These are phyloP conservation scores for Spinus pinus DNA, from an alignment of 2,797 vertebrate genomes.

Conservation along the genomic window DNA sequence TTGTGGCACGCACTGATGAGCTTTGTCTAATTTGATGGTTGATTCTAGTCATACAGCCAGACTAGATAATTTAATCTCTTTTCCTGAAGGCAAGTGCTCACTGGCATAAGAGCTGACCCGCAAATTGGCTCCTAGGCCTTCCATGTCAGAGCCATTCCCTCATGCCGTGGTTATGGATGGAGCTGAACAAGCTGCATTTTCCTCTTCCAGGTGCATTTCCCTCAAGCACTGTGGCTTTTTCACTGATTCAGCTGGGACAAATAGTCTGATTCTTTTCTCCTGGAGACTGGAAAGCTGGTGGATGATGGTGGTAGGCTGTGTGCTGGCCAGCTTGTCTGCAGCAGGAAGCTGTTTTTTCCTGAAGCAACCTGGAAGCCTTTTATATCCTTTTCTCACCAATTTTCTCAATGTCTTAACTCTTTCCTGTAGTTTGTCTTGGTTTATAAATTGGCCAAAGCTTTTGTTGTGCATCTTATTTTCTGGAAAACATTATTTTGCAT, in stretches of 20 bases:
- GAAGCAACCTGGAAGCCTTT: neutral
- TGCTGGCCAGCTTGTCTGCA: neutral
- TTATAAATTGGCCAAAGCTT: neutral
- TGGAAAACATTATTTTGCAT: conserved; percentile 18
- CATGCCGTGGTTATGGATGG: accelerated
- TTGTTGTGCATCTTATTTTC: neutral
- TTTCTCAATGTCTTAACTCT: conserved; percentile 32
- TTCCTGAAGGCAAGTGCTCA: neutral
- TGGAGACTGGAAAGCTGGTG: neutral
- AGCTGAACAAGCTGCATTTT: neutral
- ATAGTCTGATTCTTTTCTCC: neutral
- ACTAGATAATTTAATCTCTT: neutral
- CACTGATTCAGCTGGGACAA: neutral
- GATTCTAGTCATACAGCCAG: neutral
- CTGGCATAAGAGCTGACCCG: neutral
- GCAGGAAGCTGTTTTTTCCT: neutral
- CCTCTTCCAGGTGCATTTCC: neutral
- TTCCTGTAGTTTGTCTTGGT: neutral
- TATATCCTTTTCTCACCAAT: neutral
- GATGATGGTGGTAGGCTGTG: neutral
- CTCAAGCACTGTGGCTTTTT: neutral
- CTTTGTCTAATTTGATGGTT: neutral
- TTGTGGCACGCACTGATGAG: neutral
- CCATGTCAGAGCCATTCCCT: neutral
- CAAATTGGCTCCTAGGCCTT: neutral